Evolutionary conservation across 2,888 invertebrate species (phyloP).

Genomic region (Craniophora ligustri): DNA sequence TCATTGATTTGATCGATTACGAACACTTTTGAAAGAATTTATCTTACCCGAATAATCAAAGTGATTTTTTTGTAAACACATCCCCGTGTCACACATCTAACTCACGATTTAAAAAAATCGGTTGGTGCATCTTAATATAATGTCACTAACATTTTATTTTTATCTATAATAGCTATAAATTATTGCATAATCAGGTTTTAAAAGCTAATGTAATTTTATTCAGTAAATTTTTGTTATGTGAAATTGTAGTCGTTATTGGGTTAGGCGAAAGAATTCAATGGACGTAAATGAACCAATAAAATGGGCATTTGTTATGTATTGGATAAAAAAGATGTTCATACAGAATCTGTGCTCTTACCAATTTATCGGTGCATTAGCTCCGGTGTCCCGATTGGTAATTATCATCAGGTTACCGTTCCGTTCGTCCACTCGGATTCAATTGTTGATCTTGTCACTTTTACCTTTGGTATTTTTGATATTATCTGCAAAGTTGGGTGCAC

Average conservation of each 20-base stretch:
- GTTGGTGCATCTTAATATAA: conserved; percentile 1
- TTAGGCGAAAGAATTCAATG: conserved; percentile 40
- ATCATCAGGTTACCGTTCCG: conserved; percentile 69
- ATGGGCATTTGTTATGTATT: conserved; percentile 63
- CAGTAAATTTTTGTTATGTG: conserved; percentile 12
- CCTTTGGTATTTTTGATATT: conserved; percentile 51
- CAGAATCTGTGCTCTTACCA: conserved; percentile 70
- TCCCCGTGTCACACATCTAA: background rate
- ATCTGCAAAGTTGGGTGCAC: conserved; percentile 19
- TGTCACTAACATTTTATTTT: conserved; percentile 19
- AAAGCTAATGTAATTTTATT: conserved; percentile 12
- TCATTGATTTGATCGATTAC: conserved; percentile 33
- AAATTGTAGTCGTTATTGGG: conserved; percentile 22
- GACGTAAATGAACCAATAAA: conserved; percentile 52
- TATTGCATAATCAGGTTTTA: conserved; percentile 22
- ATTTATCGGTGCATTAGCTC: conserved; percentile 73
- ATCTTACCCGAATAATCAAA: conserved; percentile 8
- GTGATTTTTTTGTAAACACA: conserved; percentile 4
- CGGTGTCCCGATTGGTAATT: conserved; percentile 66
- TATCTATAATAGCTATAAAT: conserved; percentile 3
- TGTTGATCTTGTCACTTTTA: conserved; percentile 64
- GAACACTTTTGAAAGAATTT: conserved; percentile 33
- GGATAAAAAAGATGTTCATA: conserved; percentile 64
- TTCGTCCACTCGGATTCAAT: conserved; percentile 62
- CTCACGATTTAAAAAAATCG: conserved; percentile 7